Percentiles rank a stretch among this genome's conserved stretches.
These are phyloP conservation scores for Silvanus unidentatus DNA, from an alignment of 2,888 invertebrate species.

Conservation along the genomic window DNA sequence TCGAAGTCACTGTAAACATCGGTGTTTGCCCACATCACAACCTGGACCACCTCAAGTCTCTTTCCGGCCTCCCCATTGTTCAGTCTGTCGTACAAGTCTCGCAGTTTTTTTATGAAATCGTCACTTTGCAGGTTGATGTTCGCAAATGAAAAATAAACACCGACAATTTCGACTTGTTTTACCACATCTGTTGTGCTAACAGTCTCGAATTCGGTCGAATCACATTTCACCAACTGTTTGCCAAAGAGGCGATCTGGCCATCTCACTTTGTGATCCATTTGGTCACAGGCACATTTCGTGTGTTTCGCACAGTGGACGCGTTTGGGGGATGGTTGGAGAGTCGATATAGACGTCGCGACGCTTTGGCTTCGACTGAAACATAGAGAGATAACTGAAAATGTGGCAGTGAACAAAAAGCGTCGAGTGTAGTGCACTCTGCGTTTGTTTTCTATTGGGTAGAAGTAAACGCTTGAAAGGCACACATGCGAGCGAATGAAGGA, in stretches of 20 bases:
- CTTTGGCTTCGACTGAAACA: slow-evolving; percentile 24
- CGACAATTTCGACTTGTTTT: slow-evolving; percentile 52
- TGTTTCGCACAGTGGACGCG: slow-evolving; percentile 10
- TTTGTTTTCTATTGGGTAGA: no score
- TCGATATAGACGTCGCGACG: slow-evolving; percentile 32
- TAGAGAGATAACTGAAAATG: no score
- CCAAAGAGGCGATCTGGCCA: slow-evolving; percentile 61
- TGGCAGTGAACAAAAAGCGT: no score
- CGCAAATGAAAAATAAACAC: slow-evolving; percentile 66
- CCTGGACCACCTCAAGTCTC: slow-evolving; percentile 59
- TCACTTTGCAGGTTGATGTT: slow-evolving; percentile 63
- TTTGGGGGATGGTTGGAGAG: no score
- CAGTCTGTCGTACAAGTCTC: slow-evolving; percentile 51
- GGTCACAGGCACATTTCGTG: background rate
- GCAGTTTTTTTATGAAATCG: slow-evolving; percentile 60
- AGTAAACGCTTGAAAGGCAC: no score
- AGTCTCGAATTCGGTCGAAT: slow-evolving; percentile 48
- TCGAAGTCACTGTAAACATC: slow-evolving; percentile 61
- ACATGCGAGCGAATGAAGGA: no score
- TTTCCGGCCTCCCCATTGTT: slow-evolving; percentile 39
- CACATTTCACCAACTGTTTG: slow-evolving; percentile 51
- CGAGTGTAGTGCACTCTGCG: no score
- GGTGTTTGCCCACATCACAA: slow-evolving; percentile 63
- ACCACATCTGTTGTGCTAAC: slow-evolving; percentile 49
- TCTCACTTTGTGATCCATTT: slow-evolving; percentile 39